phyloP scores from a whole-genome alignment of 2,797 vertebrate species.

The Uromys caudimaculatus region DNA sequence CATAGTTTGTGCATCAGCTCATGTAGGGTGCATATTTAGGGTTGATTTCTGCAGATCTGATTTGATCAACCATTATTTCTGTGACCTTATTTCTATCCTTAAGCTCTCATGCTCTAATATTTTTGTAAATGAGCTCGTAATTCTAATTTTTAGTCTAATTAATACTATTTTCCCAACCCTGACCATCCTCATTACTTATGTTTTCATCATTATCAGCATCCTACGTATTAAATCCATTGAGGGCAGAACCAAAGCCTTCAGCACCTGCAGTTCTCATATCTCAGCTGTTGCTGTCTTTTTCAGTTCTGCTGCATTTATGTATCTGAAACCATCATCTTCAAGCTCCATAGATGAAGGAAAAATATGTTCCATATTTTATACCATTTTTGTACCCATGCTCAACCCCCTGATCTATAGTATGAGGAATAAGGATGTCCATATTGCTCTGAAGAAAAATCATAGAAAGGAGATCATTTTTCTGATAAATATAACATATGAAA shows the following conservation, averaged over 20 bases:
- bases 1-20: constrained; percentile 62
- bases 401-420: constrained; percentile 60
- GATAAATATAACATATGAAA: too few relatives aligned
- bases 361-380: constrained; percentile 74
- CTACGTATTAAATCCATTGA: constrained; percentile 53
- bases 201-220: constrained; percentile 69
- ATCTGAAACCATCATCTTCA: constrained; percentile 71
- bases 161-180: constrained; percentile 32
- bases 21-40: constrained; percentile 57
- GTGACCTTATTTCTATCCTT: constrained; percentile 77
- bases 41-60: constrained; percentile 72
- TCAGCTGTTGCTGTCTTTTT: constrained; percentile 73
- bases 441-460: constrained; percentile 25
- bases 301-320: constrained; percentile 70
- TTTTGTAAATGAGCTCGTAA: constrained; percentile 65
- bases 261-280: constrained; percentile 72
- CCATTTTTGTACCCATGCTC: constrained; percentile 58
- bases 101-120: constrained; percentile 70
- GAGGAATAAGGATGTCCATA: constrained; percentile 31
- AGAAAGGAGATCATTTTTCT: not conserved
- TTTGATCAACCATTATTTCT: constrained; percentile 80
- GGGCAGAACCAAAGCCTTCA: constrained; percentile 71
- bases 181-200: constrained; percentile 67
- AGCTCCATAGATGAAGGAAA: constrained; percentile 53
- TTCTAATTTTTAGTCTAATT: constrained; percentile 66